Conservation (phyloP, 2,888 invertebrate species). For the Sarcophaga variegata region DNA sequence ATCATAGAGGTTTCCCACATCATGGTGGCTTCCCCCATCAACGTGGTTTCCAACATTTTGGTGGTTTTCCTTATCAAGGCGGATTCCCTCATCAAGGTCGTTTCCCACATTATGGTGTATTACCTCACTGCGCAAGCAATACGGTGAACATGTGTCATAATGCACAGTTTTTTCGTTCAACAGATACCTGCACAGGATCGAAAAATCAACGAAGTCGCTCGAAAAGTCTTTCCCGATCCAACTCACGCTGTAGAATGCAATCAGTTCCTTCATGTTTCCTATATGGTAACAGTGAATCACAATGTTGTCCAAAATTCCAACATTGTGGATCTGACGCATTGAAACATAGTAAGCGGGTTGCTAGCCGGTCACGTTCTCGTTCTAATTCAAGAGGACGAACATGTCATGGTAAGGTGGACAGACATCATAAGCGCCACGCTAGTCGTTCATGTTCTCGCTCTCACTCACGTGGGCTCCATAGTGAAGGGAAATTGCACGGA, state of each 20-base stretch:
- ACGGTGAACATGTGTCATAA: slow-evolving; percentile 12
- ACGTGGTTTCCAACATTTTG: background rate
- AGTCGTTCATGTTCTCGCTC: slow-evolving; percentile 44
- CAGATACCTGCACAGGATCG: slow-evolving; percentile 15
- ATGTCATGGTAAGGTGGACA: background rate
- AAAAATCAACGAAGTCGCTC: slow-evolving; percentile 17
- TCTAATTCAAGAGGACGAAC: slow-evolving; percentile 37
- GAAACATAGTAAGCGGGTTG: slow-evolving; percentile 13
- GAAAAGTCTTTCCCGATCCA: slow-evolving; percentile 46
- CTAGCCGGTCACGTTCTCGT: slow-evolving; percentile 43
- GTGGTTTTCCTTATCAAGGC: background rate
- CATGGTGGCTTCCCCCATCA: background rate
- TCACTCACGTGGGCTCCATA: slow-evolving; percentile 15
- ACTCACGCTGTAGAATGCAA: slow-evolving; percentile 51
- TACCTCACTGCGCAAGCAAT: background rate
- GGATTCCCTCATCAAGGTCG: background rate
- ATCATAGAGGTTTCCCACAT: slow-evolving; percentile 18
- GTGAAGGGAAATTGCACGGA: background rate
- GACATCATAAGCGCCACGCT: slow-evolving; percentile 13
- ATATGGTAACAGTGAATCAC: background rate
- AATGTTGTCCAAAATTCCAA: slow-evolving; percentile 8
- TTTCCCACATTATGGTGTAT: slow-evolving; percentile 17
- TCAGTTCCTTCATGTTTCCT: slow-evolving; percentile 24
- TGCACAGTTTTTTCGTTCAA: slow-evolving; percentile 53
- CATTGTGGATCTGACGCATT: slow-evolving; percentile 28